These are phyloP conservation scores for Periphyllus acericola DNA, from an alignment of 2,888 invertebrate genomes.

Conservation along the genomic window DNA sequence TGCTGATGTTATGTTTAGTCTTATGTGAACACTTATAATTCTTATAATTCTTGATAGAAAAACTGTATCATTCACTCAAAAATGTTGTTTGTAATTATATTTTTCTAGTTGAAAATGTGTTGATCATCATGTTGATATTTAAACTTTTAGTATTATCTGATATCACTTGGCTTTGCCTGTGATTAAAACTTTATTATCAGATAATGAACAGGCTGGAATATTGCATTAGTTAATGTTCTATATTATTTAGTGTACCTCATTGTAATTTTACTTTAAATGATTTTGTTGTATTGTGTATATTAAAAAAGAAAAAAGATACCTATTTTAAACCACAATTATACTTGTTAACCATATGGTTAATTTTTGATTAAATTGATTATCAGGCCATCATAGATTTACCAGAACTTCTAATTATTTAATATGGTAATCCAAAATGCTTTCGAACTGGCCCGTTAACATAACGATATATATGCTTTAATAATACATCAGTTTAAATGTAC, in stretches of 20 bases:
- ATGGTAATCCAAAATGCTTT: too few relatives aligned
- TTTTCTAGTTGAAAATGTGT: not conserved
- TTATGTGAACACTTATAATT: not conserved
- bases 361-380: not conserved
- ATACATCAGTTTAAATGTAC: too few relatives aligned
- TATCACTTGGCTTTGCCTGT: not conserved
- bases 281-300: not conserved
- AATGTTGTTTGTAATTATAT: not conserved
- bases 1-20: slow-evolving; percentile 18
- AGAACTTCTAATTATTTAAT: too few relatives aligned
- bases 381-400: too few relatives aligned
- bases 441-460: too few relatives aligned
- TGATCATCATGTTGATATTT: not conserved
- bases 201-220: not conserved
- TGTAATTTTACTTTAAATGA: not conserved
- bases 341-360: not conserved
- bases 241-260: not conserved
- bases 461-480: too few relatives aligned
- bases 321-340: not conserved
- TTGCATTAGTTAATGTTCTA: not conserved
- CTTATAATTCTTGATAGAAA: not conserved
- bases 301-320: not conserved
- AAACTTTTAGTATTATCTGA: not conserved
- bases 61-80: not conserved
- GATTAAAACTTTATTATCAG: not conserved